Base-by-base conservation (phyloP, 2,888 invertebrate genomes). In the Hypomecis atomaria region DNA sequence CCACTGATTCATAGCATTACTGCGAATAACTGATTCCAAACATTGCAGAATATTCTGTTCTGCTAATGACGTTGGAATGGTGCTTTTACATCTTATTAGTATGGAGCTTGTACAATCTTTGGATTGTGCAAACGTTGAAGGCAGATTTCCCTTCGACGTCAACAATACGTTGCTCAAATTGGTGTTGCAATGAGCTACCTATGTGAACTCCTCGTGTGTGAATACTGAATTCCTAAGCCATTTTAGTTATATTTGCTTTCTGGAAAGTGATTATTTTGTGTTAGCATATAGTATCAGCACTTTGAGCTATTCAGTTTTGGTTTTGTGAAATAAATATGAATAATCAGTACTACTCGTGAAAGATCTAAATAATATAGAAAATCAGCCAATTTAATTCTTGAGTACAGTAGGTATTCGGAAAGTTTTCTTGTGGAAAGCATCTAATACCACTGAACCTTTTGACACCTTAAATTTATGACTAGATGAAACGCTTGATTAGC, bases 121-220 rank as follows among this genome's bases (percentile, higher is more conserved):
- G 78, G 74, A 80, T 89, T 87, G 81, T 83, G 86, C 78, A 89
- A 89, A 84, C 78, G 74, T 72, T 72, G 72, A 78, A 79, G 78
- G 80, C 81, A 87, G 85, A 87, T 89, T 90, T 89, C 87, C 90
- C 88, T 88, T 87, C 78, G 82, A 74, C 83, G 85, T 85, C 87
- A 85, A 87, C 85, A 87, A 86, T 85, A 78, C 83, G 76, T 87
- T 88, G 84, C 84, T 85, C 82, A 88, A 85, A 86, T 82, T 84
- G 74, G 78, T 89, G 88, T 87, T 83, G 89, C 86, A 88, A 89
- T 77, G 37, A 13, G n/a, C 23, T 77, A 78, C 72, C 78, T 83
- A 78, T 71, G 83, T 79, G 81, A 82, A 86, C 83, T 79, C 79
- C 73, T 80, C 82, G 82, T 81, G 78, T 84, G 84, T 85, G 76